Evolutionary conservation across 2,888 invertebrate species (phyloP), one percentile per base, ranked within the genome.

Genomic region (Drosophila leonis): DNA sequence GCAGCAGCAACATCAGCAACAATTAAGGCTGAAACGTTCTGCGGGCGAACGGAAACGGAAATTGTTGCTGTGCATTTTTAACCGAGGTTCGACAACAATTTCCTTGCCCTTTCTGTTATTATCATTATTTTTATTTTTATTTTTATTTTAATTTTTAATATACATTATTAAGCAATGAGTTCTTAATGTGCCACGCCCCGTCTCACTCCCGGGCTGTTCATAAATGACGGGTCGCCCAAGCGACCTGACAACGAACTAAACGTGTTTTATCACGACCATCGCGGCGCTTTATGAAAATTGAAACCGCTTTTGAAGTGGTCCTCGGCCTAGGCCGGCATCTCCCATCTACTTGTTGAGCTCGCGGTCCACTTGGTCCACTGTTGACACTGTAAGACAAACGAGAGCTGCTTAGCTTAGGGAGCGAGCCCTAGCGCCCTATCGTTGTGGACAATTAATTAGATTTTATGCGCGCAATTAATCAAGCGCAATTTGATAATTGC

Each of bases 61-160:
- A 83, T 90, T 88, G 81, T 86, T 86, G 86, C 79, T 83, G 46
- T 86, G 90, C 86, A 86, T 90, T 88, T 90, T 90, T 88, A 90
- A 90, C 72, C 76, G 73, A 86, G 85, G 85, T 86, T 69, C 52
- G 86, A 56, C 55, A 71, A 66, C 72, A 77, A 66, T 64, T 77
- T 75, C 70, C 66, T 65, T 73, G 31, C 57, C 35, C 71, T 24
- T 54, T 54, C 31, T 12, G 8, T 12, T 29, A n/a, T 44, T 27
- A 6, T 35, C 12, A n/a, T 27, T 18, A 4, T 31, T 31, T 31
- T 20, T n/a, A n/a, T n/a, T n/a, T n/a, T n/a, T n/a, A n/a, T n/a
- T n/a, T n/a, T n/a, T n/a, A n/a, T n/a, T 41, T 55, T 52, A 5
- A 5, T 63, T 46, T 37, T 48, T 62, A 31, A 49, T 57, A 12